These are phyloP conservation scores for Cephalopachus bancanus DNA, from an alignment of 2,797 vertebrate species.

Conservation along the genomic window DNA sequence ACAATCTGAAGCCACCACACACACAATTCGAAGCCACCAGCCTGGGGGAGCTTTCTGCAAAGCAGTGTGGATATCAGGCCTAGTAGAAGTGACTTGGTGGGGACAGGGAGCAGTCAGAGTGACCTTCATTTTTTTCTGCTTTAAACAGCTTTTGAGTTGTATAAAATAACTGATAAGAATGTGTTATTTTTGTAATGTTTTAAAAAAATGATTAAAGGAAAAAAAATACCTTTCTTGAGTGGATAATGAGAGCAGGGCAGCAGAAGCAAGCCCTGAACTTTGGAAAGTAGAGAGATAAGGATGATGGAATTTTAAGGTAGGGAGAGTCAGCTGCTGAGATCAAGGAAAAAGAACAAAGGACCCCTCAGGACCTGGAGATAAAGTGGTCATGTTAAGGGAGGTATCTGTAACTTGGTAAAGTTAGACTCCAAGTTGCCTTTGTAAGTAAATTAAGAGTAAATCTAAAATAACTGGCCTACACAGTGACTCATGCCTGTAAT, in stretches of 20 bases:
- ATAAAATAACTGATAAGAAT: not conserved
- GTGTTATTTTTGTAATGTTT: not conserved
- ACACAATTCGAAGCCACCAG: not conserved
- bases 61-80: not conserved
- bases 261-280: not conserved
- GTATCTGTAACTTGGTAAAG: accelerated
- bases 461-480: too few relatives aligned
- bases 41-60: not conserved
- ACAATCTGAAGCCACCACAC: too few relatives aligned
- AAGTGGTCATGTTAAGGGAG: not conserved
- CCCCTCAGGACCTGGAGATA: not conserved
- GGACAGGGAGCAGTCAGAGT: accelerated
- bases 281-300: not conserved
- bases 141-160: not conserved
- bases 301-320: not conserved
- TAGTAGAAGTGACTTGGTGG: accelerated
- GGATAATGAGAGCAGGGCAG: not conserved
- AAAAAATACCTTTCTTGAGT: not conserved
- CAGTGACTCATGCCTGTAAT: too few relatives aligned
- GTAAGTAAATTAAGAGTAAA: not conserved
- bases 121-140: not conserved
- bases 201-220: not conserved
- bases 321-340: too few relatives aligned
- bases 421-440: not conserved
- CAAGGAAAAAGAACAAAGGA: not conserved